Evolutionary conservation across 2,113 vertebrate species (phyloP).

Genomic region (Tetrao urogallus): DNA sequence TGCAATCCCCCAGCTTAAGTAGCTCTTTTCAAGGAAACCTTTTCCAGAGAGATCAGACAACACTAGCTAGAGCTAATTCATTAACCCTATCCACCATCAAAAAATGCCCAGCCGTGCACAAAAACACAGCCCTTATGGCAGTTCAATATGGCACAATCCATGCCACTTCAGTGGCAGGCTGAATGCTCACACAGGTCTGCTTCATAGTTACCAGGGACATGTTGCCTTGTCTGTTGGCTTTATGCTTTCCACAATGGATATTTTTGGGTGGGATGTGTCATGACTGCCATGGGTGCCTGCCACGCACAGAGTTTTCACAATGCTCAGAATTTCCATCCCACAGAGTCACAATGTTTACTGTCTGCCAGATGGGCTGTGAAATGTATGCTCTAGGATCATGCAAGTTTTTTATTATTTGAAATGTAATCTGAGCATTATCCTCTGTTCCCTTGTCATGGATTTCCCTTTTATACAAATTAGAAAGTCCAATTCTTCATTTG

Average conservation of each 20-base stretch:
- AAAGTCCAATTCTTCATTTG: constrained; percentile 71
- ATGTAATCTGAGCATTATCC: constrained; percentile 77
- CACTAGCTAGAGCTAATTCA: background rate
- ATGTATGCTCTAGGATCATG: constrained; percentile 75
- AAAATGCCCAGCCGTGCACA: background rate
- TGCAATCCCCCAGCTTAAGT: background rate
- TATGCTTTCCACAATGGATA: no score
- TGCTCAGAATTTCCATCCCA: constrained; percentile 67
- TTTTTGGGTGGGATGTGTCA: constrained; percentile 37
- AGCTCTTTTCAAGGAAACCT: constrained; percentile 18
- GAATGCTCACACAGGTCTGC: background rate
- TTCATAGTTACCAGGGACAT: constrained; percentile 1
- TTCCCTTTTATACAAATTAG: constrained; percentile 76
- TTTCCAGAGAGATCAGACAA: background rate
- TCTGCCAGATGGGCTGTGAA: constrained; percentile 74
- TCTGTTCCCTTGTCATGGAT: constrained; percentile 27
- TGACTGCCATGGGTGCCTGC: background rate
- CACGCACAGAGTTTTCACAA: constrained; percentile 49
- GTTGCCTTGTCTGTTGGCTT: background rate
- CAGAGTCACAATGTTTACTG: constrained; percentile 65
- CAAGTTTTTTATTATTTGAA: constrained; percentile 76
- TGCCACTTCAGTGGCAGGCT: background rate
- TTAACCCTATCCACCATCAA: background rate
- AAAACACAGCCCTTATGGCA: background rate
- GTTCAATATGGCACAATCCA: background rate